Base-by-base conservation (phyloP, 2,113 vertebrate species). In the Machaerirhynchus nigripectus region DNA sequence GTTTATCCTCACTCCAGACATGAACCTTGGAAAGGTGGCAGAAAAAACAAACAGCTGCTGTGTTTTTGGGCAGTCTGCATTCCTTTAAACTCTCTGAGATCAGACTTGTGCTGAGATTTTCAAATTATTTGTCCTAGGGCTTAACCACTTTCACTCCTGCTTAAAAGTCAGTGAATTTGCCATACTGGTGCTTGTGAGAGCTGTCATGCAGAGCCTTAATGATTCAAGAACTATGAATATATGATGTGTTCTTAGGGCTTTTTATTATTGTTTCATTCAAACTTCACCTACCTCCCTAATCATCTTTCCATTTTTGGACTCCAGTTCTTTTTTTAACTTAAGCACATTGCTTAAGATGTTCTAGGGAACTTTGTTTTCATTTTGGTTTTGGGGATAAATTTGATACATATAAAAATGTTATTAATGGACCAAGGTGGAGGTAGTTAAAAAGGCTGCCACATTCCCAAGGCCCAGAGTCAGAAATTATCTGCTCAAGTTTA, bases 11-110 rank as follows among this genome's bases (percentile, higher is more conserved):
- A 97, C 96, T 98, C 96, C 97, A 98, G 98, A 98, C 97, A 84
- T 97, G 97, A 97, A 97, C 97, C 92, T 97, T 97, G 97, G 97
- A 97, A 98, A 98, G 97, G 97, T 98, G 97, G 98, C 97, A 98
- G 97, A 97, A 96, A 97, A 98, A 98, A 97, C 97, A 98, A 98
- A 97, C 89, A 96, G 92, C 96, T 96, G 96, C 95, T 94, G 90
- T 98, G 93, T 97, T 97, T 96, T 71, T 92, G 97, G 95, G 96
- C 96, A 97, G 98, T 98, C 97, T 98, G 95, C 97, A 98, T 98
- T 98, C 98, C 97, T 98, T 97, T 98, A 95, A 96, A 97, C 95
- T 96, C 95, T 95, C 95, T 80, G 87, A 98, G 95, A 96, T 95
- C 93, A 82, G 96, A 93, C 96, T 97, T 97, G 82, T 95, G 93